phyloP scores from a whole-genome alignment of 2,888 invertebrate species.

The Herminia tarsipennalis region DNA sequence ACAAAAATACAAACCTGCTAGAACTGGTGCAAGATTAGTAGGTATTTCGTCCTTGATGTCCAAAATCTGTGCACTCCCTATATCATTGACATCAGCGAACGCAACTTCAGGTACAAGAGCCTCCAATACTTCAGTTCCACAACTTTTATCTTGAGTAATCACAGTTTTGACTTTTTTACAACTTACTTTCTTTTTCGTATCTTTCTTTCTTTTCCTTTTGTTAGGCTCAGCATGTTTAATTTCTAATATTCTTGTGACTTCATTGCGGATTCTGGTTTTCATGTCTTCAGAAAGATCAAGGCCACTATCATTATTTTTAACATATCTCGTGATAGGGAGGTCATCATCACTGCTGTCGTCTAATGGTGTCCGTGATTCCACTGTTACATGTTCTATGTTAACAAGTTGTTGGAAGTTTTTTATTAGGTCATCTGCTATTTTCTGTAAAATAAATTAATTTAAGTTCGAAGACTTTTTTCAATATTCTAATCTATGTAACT shows the following conservation, averaged over 20 bases:
- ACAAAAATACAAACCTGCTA: conserved; percentile 39
- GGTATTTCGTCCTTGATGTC: conserved; percentile 55
- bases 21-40: conserved; percentile 11
- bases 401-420: conserved; percentile 60
- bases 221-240: conserved; percentile 27
- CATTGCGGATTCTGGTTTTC: conserved; percentile 59
- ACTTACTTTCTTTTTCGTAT: conserved; percentile 12
- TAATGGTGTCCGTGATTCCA: neutral
- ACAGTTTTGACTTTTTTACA: conserved; percentile 32
- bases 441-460: conserved; percentile 48
- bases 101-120: conserved; percentile 53
- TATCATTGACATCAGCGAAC: conserved; percentile 71
- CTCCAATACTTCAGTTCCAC: conserved; percentile 6
- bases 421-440: conserved; percentile 58
- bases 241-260: conserved; percentile 57
- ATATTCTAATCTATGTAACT: too few relatives aligned
- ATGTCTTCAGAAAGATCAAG: conserved; percentile 65
- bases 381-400: conserved; percentile 45
- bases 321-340: conserved; percentile 68
- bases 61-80: conserved; percentile 43
- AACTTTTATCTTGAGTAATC: conserved; percentile 11
- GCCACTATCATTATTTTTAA: conserved; percentile 59
- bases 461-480: too few relatives aligned
- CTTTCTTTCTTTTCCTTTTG: conserved; percentile 28
- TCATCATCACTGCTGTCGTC: conserved; percentile 69